These are phyloP conservation scores for Eulemur macaco DNA, from an alignment of 2,113 vertebrate species.

Conservation along the genomic window DNA sequence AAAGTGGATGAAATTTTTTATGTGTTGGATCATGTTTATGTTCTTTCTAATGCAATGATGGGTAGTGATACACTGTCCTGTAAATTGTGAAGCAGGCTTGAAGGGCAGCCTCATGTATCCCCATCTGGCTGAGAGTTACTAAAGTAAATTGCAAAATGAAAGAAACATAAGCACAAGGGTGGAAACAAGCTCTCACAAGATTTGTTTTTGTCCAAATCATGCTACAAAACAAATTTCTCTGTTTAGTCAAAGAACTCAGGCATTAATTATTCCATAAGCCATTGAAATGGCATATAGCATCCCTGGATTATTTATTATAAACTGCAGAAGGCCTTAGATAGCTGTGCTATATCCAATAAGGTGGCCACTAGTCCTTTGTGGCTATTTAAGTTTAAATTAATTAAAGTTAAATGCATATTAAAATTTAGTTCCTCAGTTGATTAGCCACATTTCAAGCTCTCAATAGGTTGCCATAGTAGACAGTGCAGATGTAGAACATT, in stretches of 20 bases:
- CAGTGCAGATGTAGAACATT: too few species aligned
- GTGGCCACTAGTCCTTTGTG: not conserved
- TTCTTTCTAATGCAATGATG: not conserved
- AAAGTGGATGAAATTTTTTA: not conserved
- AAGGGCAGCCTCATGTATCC: not conserved
- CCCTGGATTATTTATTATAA: not conserved
- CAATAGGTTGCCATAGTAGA: not conserved
- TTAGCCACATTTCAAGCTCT: not conserved
- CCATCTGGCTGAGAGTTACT: not conserved
- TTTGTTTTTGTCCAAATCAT: not conserved
- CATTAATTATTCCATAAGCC: not conserved
- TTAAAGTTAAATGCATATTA: not conserved
- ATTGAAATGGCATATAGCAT: not conserved
- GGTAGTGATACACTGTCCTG: not conserved
- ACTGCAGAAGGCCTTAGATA: not conserved
- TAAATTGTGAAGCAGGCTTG: not conserved
- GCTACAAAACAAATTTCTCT: not conserved
- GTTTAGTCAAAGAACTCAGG: not conserved
- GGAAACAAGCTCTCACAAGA: not conserved
- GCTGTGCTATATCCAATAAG: not conserved
- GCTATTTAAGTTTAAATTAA: not conserved
- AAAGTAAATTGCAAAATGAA: not conserved
- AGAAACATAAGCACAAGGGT: not conserved
- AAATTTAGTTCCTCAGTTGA: not conserved
- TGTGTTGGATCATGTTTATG: not conserved